Evolutionary conservation across 2,888 invertebrate species (phyloP), one percentile per base, ranked within the genome.

Genomic region (Oxystoma pomonae): DNA sequence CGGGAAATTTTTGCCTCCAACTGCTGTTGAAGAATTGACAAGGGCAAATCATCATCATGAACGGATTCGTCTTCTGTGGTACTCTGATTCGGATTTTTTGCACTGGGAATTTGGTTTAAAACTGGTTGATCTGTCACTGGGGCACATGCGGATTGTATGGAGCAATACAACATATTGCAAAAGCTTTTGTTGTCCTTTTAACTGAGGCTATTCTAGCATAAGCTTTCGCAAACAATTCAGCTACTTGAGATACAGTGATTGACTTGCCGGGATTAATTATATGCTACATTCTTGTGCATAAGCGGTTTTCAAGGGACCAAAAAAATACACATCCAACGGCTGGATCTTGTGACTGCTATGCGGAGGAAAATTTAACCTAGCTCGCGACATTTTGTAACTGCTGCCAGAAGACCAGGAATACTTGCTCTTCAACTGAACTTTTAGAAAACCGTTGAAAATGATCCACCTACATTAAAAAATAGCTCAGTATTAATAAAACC

Each of bases 271-370:
- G 57, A 55, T 64, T 16, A 20, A 50, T 35, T 7, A 59, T 20
- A 51, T 58, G 18, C 64, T 62, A 51, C 58, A 55, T 20, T 59
- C 61, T 58, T 64, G 60, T 2, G 57, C 20, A 22, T 62, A 66
- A 21, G 35, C 62, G 16, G 53, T 58, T 55, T 62, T n/a, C n/a
- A 21, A 20, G n/a, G n/a, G n/a, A n/a, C n/a, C n/a, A n/a, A n/a
- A n/a, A n/a, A n/a, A n/a, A n/a, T n/a, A n/a, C n/a, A n/a, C n/a
- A n/a, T n/a, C n/a, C n/a, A n/a, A n/a, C n/a, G n/a, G n/a, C n/a
- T n/a, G n/a, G n/a, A n/a, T n/a, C n/a, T 55, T 55, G 60, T 66
- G 66, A 52, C 65, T 66, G 49, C 52, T 60, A 56, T 66, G 65
- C 16, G 65, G 68, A 51, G 65, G 65, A n/a, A 68, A 50, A 12